Base-by-base conservation (phyloP, 2,797 vertebrate genomes). In the Gallinago stenura region DNA sequence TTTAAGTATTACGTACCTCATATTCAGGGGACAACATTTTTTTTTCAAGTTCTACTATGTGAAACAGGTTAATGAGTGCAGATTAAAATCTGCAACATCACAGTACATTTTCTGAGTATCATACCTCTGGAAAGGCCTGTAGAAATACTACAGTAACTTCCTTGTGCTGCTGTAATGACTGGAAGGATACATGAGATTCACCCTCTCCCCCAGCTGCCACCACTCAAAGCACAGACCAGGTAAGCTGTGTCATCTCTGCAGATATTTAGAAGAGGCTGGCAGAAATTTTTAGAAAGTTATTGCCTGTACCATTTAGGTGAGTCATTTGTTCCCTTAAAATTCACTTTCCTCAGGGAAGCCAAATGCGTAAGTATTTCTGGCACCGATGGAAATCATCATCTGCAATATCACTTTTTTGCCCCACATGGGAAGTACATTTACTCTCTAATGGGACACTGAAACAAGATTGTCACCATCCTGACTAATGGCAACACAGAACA, bases 251-350 rank as follows among this genome's bases (percentile, higher is more conserved):
- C 22, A 45, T 73, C 57, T 82, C 56, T 89, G 60, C 3, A 4
- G 80, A 16, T 72, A 73, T 26, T 91, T 62, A 72, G 73, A 90
- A 86, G 89, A 79, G 39, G 46, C 18, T 80, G 22, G 56, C 68
- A 87, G 70, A 89, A 94, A 45, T 54, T 75, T 91, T 90, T 86
- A 86, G 66, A 60, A 92, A 19, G 10, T 64, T 77, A 84, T 64
- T 89, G 54, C 56, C 60, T 90, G 56, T 77, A 2, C 37, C 37
- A 35, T 79, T 84, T 73, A 92, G 51, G 56, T 62, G 70, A 94
- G 51, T 89, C 81, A 92, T 76, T 79, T 53, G 20, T 79, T 95
- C 86, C 75, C 45, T 85, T 72, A 1, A 0, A 64, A 58, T 87
- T 87, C 37, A 37, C 45, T 58, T 41, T 91, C 48, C 75, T 64